Conservation (phyloP, 2,888 invertebrate species). For the Halictus ligatus region DNA sequence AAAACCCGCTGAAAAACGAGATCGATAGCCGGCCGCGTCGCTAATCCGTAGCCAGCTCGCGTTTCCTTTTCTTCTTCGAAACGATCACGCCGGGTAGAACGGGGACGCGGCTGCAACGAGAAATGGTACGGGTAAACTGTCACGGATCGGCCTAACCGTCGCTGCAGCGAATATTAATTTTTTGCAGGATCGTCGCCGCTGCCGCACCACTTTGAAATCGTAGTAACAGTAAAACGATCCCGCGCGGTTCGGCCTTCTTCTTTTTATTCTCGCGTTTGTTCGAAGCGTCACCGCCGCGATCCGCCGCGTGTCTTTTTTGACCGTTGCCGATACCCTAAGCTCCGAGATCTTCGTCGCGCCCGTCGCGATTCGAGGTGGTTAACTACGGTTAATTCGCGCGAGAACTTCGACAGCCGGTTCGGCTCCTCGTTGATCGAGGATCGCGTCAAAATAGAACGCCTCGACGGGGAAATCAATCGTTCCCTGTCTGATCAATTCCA, state of each 20-base stretch:
- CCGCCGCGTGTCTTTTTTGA: not conserved
- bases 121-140: conserved; percentile 35
- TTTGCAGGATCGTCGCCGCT: not conserved
- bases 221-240: conserved; percentile 7
- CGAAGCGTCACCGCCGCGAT: not conserved
- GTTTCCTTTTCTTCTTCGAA: conserved; percentile 45
- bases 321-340: no score
- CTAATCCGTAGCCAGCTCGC: conserved; percentile 37
- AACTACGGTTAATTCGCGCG: not conserved
- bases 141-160: conserved; percentile 20
- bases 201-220: not conserved
- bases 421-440: not conserved
- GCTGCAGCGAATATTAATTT: conserved; percentile 47
- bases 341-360: no score
- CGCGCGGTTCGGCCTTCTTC: not conserved
- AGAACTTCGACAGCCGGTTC: not conserved
- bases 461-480: not conserved
- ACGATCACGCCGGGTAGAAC: conserved; percentile 12
- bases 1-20: conserved; percentile 51
- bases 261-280: not conserved
- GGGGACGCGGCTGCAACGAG: conserved; percentile 23
- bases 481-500: conserved; percentile 61
- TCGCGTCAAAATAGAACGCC: not conserved
- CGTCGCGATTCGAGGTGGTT: not conserved
- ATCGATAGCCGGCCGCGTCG: conserved; percentile 50